phyloP scores from a whole-genome alignment of 2,797 vertebrate species.

The Bucorvus abyssinicus region DNA sequence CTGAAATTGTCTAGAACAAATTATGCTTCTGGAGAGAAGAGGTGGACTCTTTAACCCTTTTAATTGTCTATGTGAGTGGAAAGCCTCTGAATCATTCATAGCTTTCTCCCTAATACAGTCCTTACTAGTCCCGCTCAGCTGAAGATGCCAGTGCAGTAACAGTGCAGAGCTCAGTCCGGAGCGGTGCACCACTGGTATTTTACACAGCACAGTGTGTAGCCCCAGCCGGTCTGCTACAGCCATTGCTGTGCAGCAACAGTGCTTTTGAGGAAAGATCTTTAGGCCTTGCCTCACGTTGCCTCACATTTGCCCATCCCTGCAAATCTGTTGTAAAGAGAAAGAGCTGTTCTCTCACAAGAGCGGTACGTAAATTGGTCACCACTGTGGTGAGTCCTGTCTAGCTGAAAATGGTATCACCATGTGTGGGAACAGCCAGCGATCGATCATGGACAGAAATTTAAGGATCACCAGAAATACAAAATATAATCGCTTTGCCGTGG shows the following conservation, averaged over 20 bases:
- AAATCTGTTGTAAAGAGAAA: not conserved
- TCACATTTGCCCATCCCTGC: not conserved
- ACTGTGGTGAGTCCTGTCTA: not conserved
- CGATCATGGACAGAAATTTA: too few relatives aligned
- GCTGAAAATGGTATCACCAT: not conserved
- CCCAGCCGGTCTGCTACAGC: not conserved
- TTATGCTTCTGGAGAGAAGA: not conserved
- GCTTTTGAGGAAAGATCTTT: not conserved
- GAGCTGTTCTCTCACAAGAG: not conserved
- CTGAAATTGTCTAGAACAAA: slow-evolving; percentile 18
- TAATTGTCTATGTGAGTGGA: not conserved
- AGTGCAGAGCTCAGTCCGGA: rapidly evolving
- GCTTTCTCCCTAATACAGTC: not conserved
- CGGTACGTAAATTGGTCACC: not conserved
- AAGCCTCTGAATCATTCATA: not conserved
- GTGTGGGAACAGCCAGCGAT: too few relatives aligned
- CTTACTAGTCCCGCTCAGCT: not conserved
- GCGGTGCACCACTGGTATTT: not conserved
- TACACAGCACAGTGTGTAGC: not conserved
- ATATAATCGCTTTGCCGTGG: too few relatives aligned
- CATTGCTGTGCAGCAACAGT: not conserved
- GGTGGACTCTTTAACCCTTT: slow-evolving; percentile 13
- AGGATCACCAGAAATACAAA: too few relatives aligned
- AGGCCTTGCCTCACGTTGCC: rapidly evolving
- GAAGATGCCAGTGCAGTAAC: not conserved